These are phyloP conservation scores for Cenopis cana DNA, from an alignment of 2,888 invertebrate species.

Conservation along the genomic window DNA sequence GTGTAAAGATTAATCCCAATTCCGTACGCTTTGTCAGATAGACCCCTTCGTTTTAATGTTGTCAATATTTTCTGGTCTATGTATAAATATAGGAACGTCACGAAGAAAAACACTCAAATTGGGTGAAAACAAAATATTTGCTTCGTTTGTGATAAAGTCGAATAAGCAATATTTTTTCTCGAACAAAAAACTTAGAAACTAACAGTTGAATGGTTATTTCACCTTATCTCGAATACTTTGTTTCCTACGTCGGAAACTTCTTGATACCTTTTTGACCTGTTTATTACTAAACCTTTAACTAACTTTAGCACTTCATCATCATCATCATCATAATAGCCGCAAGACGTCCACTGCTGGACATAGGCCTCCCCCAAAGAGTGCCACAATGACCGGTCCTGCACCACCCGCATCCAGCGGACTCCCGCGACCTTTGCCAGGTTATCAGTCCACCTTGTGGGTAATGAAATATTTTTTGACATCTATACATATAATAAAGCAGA, in stretches of 20 bases:
- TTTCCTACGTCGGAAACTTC: not conserved
- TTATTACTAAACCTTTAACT: too few relatives aligned
- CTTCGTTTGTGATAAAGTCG: slow-evolving; percentile 17
- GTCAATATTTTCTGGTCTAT: slow-evolving; percentile 24
- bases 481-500: too few relatives aligned
- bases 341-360: too few relatives aligned
- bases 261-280: not conserved
- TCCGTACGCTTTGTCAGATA: not conserved
- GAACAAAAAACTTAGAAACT: not conserved
- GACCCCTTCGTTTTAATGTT: slow-evolving; percentile 11
- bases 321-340: too few relatives aligned
- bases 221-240: not conserved
- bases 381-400: too few relatives aligned
- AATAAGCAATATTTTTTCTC: slow-evolving; percentile 1
- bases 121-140: slow-evolving; percentile 18
- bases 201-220: not conserved
- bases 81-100: not conserved
- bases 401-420: too few relatives aligned
- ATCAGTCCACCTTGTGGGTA: too few relatives aligned
- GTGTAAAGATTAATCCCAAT: not conserved
- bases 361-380: too few relatives aligned
- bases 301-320: too few relatives aligned
- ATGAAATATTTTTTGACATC: too few relatives aligned
- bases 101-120: slow-evolving; percentile 13
- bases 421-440: too few relatives aligned